phyloP scores from a whole-genome alignment of 1,140 invertebrate species.

The Danaus plexippus region DNA sequence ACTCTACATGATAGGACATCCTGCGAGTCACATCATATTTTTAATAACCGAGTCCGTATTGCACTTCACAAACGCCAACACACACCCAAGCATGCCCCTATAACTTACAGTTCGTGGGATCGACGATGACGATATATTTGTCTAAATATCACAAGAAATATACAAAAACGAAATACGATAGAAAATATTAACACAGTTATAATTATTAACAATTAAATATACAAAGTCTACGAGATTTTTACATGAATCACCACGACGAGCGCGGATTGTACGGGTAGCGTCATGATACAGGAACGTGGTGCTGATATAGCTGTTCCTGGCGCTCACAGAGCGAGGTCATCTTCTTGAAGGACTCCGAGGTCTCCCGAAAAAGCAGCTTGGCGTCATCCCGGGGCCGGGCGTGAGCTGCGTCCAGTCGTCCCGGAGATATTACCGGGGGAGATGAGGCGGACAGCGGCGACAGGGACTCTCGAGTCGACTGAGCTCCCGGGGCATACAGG shows the following conservation, averaged over 20 bases:
- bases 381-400: constrained; percentile 59
- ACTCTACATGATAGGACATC: constrained; percentile 61
- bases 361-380: constrained; percentile 71
- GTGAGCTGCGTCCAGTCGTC: constrained; percentile 54
- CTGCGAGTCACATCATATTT: constrained; percentile 47
- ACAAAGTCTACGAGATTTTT: constrained; percentile 39
- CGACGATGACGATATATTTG: constrained; percentile 66
- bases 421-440: constrained; percentile 64
- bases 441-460: constrained; percentile 68
- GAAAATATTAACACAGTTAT: constrained; percentile 61
- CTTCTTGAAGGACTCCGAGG: constrained; percentile 65
- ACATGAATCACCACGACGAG: constrained; percentile 49
- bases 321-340: constrained; percentile 71
- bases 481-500: constrained; percentile 54
- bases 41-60: constrained; percentile 61
- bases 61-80: constrained; percentile 54
- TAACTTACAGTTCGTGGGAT: constrained; percentile 68
- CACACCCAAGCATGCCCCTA: constrained; percentile 54
- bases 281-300: constrained; percentile 72
- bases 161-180: constrained; percentile 69
- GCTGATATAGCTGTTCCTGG: constrained; percentile 70
- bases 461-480: constrained; percentile 57
- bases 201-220: constrained; percentile 69
- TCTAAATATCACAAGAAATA: constrained; percentile 71
- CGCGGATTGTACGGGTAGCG: constrained; percentile 46